Evolutionary conservation across 2,113 vertebrate genomes (phyloP), one percentile per base, ranked within the genome.

Genomic region (Papio anubis): DNA sequence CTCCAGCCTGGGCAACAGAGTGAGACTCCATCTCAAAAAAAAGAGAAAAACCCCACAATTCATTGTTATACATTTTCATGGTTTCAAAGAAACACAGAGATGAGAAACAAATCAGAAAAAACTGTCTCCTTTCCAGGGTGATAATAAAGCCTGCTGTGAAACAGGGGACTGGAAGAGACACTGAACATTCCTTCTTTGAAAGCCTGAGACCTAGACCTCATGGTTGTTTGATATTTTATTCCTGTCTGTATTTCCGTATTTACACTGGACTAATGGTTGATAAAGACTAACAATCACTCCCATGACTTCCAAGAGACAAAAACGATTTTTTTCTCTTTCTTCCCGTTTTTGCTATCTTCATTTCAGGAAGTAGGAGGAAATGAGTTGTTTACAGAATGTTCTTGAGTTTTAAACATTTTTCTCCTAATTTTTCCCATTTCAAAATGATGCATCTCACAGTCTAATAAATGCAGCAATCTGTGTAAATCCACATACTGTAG

Each of bases 311-410:
- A 76, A 96, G 93, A 94, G 6, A 59, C 32, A 93, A 94, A 98
- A 84, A 30, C 2, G 2, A 38, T 4, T 59, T 55, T 95, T 95
- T 55, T 93, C 72, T 17, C n/a, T 93, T 76, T 48, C 59, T 25
- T 90, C 16, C 10, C 90, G 48, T 90, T 96, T 96, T 95, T 93
- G 82, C 93, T 91, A 86, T 87, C 87, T 96, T 95, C 76, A 76
- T 81, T 95, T 96, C 30, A 96, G 61, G 70, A 57, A 93, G 86
- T 97, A 82, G 95, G 89, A 97, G 68, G 93, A 96, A 95, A 94
- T 1, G 48, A 73, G 43, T 96, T 96, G 93, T 96, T 97, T 97
- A 97, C 70, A 96, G 55, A 92, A 95, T 93, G 86, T 92, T 96
- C 90, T 92, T 93, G 66, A 48, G 4, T 87, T 96, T 88, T 96